A percentile compares a stretch with the other conserved stretches of the same genome.
Evolutionary conservation across 1,140 invertebrate species (phyloP).

Genomic region (Bombus superbus): DNA sequence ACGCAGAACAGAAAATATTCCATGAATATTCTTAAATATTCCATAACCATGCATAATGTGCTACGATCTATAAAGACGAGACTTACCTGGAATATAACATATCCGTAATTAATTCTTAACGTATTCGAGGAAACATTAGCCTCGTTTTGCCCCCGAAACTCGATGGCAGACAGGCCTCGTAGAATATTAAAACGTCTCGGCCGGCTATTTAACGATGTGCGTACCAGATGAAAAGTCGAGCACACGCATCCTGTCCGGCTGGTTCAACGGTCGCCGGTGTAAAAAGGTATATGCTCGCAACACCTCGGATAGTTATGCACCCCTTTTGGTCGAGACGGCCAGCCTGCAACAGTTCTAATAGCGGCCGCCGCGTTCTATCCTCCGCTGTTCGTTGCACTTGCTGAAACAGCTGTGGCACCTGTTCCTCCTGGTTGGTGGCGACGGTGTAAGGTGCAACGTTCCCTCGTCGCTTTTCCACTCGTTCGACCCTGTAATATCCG

Average conservation of each 20-base stretch:
- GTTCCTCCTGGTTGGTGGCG: conserved; percentile 64
- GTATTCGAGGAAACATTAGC: conserved; percentile 41
- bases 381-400: conserved; percentile 77
- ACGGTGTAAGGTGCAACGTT: conserved; percentile 77
- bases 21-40: neutral
- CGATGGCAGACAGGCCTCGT: neutral
- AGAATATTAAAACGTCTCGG: conserved; percentile 40
- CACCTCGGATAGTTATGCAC: conserved; percentile 77
- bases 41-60: neutral
- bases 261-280: conserved; percentile 72
- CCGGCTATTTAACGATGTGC: conserved; percentile 29
- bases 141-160: conserved; percentile 32
- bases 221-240: conserved; percentile 51
- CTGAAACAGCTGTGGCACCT: conserved; percentile 80
- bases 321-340: conserved; percentile 65
- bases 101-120: conserved; percentile 36
- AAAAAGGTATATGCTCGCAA: conserved; percentile 58
- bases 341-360: conserved; percentile 76
- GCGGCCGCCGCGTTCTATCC: conserved; percentile 66
- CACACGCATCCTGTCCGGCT: conserved; percentile 62
- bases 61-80: neutral
- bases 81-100: too few species aligned
- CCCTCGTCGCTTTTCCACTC: conserved; percentile 57
- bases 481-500: conserved; percentile 66
- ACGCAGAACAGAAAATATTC: neutral